Conservation (phyloP, 2,797 vertebrate species). For the Pangasius mekongensis region DNA sequence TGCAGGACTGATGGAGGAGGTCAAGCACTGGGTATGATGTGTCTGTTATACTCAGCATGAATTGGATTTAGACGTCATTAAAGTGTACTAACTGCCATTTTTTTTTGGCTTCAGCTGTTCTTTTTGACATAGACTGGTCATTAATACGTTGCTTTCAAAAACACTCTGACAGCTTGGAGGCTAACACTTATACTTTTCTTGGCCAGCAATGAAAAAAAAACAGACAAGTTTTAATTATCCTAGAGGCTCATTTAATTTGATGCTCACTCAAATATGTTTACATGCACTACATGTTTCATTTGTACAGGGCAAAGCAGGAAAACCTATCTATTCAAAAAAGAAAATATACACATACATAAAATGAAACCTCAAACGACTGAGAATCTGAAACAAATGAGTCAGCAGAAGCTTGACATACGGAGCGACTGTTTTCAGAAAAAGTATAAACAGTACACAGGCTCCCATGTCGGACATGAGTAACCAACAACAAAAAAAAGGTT, state of each 20-base stretch:
- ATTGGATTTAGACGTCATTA: neutral
- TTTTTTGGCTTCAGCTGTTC: slow-evolving; percentile 51
- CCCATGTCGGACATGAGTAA: slow-evolving; percentile 61
- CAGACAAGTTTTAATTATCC: neutral
- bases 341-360: neutral
- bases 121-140: slow-evolving; percentile 72
- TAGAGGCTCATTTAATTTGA: neutral
- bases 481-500: slow-evolving; percentile 33
- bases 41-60: slow-evolving; percentile 60
- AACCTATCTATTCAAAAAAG: neutral
- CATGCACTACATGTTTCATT: neutral
- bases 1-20: slow-evolving; percentile 53
- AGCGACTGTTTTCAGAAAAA: slow-evolving; percentile 52
- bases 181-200: slow-evolving; percentile 44
- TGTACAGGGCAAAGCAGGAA: neutral
- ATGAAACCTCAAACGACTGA: neutral
- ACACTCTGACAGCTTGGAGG: slow-evolving; percentile 60
- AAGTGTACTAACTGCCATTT: neutral
- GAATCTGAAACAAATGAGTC: neutral
- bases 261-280: neutral
- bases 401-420: neutral
- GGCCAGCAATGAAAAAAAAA: neutral
- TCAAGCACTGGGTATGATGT: slow-evolving; percentile 63
- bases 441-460: slow-evolving; percentile 42
- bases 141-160: slow-evolving; percentile 53